phyloP scores from a whole-genome alignment of 2,797 vertebrate species.

The Acanthis flammea region DNA sequence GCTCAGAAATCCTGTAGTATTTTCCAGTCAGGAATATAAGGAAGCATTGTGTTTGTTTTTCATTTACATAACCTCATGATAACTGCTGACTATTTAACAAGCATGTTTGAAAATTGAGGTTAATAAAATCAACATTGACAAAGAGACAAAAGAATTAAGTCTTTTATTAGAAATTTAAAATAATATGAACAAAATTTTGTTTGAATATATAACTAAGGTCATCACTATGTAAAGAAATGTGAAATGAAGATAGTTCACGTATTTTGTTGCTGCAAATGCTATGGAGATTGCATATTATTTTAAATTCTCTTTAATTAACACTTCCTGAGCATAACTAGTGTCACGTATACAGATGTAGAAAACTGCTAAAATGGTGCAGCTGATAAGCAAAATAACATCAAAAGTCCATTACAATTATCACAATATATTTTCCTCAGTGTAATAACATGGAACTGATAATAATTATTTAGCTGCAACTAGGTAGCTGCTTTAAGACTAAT shows the following conservation, averaged over 20 bases:
- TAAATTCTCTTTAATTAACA: slow-evolving; percentile 15
- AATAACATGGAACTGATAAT: slow-evolving; percentile 4
- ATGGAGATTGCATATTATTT: neutral
- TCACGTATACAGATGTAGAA: neutral
- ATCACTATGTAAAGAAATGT: neutral
- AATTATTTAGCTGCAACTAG: neutral
- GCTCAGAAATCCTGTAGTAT: neutral
- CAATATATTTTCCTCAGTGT: slow-evolving; percentile 2
- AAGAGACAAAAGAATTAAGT: neutral
- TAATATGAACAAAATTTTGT: neutral
- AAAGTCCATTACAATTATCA: slow-evolving; percentile 33
- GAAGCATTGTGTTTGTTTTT: neutral
- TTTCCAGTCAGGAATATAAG: neutral
- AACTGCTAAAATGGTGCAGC: neutral
- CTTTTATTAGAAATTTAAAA: slow-evolving; percentile 36
- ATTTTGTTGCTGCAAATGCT: neutral
- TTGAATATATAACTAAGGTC: neutral
- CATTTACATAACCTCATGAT: neutral
- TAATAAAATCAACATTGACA: slow-evolving; percentile 17
- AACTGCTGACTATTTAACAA: neutral
- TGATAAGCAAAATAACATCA: slow-evolving; percentile 18
- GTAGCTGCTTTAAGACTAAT: neutral
- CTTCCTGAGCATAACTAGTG: neutral
- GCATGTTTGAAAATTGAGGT: neutral
- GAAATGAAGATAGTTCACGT: neutral